Base-by-base conservation (phyloP, 2,888 invertebrate species). In the Corythucha ciliata region DNA sequence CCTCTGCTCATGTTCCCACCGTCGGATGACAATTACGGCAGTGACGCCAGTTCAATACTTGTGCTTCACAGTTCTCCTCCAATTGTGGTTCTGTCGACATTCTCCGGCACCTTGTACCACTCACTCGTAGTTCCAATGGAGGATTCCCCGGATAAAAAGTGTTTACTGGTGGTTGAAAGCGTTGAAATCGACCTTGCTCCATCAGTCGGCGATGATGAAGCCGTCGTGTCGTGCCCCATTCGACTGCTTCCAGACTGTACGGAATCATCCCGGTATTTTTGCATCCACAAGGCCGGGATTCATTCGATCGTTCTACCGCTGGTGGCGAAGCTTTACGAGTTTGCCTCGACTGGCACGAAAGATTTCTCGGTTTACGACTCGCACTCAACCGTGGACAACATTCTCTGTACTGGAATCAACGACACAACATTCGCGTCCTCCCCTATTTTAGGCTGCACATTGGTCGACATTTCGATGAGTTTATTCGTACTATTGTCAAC, bases 241-340 rank as follows among this genome's bases (percentile, higher is more conserved):
- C 42, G 39, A 18, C 53, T 61, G 4, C 36, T 57, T 24, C 50
- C 52, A 22, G 57, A 61, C 36, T 58, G 58, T 25, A 42, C 54
- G 8, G 57, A 58, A 41, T 54, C 20, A 34, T 52, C 54, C n/a
- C 61, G 57, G 45, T 93, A 92, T 67, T 89, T 85, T 62, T 89
- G 88, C 58, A 76, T 80, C 24, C 92, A 93, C 67, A 79, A 83
- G 44, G 82, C 86, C 3, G 93, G 93, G 0, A 76, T 91, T 0
- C 92, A 93, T 67, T 76, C 81, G 0, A 74, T 93, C 8, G 78
- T 79, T 1, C 65, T 92, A 20, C 83, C 86, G 1, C 77, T 86
- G 63, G 72, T 88, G 18, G 72, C 75, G 1, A 77, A 80, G 50
- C 68, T 92, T n/a, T 74, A 78, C 29, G 75, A 79, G 52, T 83